Base-by-base conservation (phyloP, 2,797 vertebrate genomes). In the Selene dorsalis region DNA sequence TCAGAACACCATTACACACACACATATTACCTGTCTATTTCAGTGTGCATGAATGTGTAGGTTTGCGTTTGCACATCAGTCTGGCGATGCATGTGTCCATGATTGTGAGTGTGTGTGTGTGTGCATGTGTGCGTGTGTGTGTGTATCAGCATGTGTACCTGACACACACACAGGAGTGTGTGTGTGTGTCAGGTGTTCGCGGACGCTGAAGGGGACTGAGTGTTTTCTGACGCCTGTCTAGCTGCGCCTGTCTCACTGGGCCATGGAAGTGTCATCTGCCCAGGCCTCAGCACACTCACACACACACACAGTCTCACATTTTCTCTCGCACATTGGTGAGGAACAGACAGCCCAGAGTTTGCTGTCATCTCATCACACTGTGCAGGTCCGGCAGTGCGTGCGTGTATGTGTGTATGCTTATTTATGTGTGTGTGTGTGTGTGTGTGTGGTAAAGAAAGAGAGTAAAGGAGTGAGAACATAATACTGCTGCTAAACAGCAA, bases 321-420 rank as follows among this genome's bases (percentile, higher is more conserved):
- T 65, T 87, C 75, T 79, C 82, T 90, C 86, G 81, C 84, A 84
- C 82, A 89, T 88, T 88, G 87, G 91, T 77, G 58, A 88, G 74
- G 70, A 85, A 88, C 83, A 83, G 84, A 93, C 91, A 91, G 92
- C 88, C 87, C 90, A 89, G 91, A 84, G 89, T 91, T 81, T 77
- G 86, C 90, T 94, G 94, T 94, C 93, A 93, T 87, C 91, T 90
- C 92, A 91, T 93, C 92, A 93, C 85, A 84, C 89, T 93, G 89
- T 91, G 85, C 85, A 88, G 91, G 91, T 92, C 88, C 72, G 68
- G 85, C 89, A 35, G 12, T 71, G 38, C 1, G 2, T 2, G 26
- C 50, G 17, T 41, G 4, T 64, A 17, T 56, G 8, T 63, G 18
- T 69, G 50, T 65, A 32, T 64, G 32, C 69, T 52, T 26, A 53